A percentile compares a stretch with the other conserved stretches of the same genome.
Conservation (phyloP, 1,140 invertebrate species). For the Monomorium pharaonis region DNA sequence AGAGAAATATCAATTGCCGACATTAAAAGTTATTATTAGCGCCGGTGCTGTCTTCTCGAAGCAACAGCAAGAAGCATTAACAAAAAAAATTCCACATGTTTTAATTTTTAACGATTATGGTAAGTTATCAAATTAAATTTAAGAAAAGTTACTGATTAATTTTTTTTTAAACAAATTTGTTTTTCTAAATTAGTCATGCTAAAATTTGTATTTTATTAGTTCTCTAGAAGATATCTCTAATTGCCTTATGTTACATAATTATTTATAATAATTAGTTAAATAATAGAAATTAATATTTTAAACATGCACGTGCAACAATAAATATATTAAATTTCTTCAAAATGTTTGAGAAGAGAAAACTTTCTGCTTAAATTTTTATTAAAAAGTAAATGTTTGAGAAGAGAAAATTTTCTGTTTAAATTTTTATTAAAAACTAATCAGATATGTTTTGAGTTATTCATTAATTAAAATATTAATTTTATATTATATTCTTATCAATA, state of each 20-base stretch:
- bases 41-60: slow-evolving; percentile 59
- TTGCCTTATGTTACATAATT: neutral
- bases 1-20: slow-evolving; percentile 44
- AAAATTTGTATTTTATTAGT: neutral
- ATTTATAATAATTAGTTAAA: neutral
- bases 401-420: too few species aligned
- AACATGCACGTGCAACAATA: neutral
- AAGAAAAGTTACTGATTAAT: neutral
- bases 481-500: neutral
- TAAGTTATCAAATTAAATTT: neutral
- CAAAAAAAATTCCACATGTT: neutral
- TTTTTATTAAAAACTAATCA: too few species aligned
- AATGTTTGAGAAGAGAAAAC: too few species aligned
- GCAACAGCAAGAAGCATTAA: neutral
- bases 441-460: neutral
- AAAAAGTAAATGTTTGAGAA: too few species aligned
- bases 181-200: neutral
- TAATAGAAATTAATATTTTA: neutral
- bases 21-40: slow-evolving; percentile 47
- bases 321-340: neutral
- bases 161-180: neutral
- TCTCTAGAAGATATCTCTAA: neutral
- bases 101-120: neutral
- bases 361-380: too few species aligned
- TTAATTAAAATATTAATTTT: neutral